Evolutionary conservation across 2,113 vertebrate species (phyloP).

Genomic region (Mirza zaza): DNA sequence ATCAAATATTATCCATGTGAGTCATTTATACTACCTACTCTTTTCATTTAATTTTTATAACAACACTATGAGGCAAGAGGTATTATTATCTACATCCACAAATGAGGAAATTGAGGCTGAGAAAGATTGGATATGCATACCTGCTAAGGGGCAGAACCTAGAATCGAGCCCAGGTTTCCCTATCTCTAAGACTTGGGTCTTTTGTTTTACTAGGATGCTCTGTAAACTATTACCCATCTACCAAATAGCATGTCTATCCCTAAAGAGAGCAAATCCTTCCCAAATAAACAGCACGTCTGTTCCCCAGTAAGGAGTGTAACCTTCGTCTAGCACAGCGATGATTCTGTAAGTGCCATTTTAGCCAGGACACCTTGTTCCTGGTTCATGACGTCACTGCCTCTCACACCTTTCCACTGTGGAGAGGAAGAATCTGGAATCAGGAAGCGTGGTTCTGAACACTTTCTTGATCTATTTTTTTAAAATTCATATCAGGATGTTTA

Average conservation of each 20-base stretch:
- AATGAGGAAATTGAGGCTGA: neutral
- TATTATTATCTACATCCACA: neutral
- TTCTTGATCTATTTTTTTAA: neutral
- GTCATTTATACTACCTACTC: neutral
- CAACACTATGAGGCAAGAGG: neutral
- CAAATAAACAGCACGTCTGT: neutral
- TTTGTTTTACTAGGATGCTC: neutral
- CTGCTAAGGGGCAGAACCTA: slow-evolving; percentile 19
- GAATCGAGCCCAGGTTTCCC: neutral
- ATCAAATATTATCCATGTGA: neutral
- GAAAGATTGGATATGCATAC: neutral
- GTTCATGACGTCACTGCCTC: neutral
- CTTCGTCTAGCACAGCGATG: neutral
- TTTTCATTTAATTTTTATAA: slow-evolving; percentile 11
- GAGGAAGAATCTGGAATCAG: neutral
- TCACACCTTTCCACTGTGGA: neutral
- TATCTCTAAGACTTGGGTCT: neutral
- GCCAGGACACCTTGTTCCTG: neutral
- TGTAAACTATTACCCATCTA: neutral
- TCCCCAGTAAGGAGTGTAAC: neutral
- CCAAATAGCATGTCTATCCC: neutral
- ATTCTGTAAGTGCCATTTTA: neutral
- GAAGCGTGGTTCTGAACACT: neutral
- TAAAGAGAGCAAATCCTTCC: neutral
- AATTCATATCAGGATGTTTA: neutral